A percentile compares a stretch with the other conserved stretches of the same genome.
Conservation (phyloP, 2,797 vertebrate species). For the Sarcoramphus papa region DNA sequence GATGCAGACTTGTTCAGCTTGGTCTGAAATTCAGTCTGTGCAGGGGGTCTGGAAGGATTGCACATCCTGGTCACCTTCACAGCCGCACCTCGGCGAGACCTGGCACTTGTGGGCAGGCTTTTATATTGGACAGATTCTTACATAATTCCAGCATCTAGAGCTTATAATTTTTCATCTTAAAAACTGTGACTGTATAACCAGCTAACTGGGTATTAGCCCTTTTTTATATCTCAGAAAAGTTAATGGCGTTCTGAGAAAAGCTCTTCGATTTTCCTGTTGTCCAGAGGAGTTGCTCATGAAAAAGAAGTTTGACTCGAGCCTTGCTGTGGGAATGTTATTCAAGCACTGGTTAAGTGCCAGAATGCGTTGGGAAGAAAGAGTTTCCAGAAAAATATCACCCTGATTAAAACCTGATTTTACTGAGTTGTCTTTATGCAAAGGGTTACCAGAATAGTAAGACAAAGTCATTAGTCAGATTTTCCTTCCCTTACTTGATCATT, state of each 20-base stretch:
- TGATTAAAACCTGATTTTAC: conserved; percentile 67
- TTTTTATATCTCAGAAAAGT: not conserved
- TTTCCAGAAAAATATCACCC: conserved; percentile 54
- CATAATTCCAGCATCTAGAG: not conserved
- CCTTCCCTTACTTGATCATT: conserved; percentile 57
- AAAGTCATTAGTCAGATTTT: conserved; percentile 55
- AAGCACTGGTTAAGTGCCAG: conserved; percentile 46
- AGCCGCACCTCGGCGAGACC: not conserved
- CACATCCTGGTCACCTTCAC: not conserved
- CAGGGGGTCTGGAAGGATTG: not conserved
- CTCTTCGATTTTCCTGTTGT: not conserved
- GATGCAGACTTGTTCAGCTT: not conserved
- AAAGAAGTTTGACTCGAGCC: not conserved
- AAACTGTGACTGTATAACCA: not conserved
- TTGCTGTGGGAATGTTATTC: conserved; percentile 55
- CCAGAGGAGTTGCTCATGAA: not conserved
- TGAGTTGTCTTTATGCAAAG: conserved; percentile 47
- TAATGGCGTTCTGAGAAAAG: not conserved
- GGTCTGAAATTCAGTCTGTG: not conserved
- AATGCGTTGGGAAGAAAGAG: conserved; percentile 47
- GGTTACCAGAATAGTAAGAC: conserved; percentile 62
- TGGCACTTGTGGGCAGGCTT: not conserved
- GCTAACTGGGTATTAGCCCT: not conserved
- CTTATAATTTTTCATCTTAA: not conserved
- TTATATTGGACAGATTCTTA: not conserved